These are phyloP conservation scores for Sibirionetta formosa DNA, from an alignment of 2,797 vertebrate genomes.

Conservation along the genomic window DNA sequence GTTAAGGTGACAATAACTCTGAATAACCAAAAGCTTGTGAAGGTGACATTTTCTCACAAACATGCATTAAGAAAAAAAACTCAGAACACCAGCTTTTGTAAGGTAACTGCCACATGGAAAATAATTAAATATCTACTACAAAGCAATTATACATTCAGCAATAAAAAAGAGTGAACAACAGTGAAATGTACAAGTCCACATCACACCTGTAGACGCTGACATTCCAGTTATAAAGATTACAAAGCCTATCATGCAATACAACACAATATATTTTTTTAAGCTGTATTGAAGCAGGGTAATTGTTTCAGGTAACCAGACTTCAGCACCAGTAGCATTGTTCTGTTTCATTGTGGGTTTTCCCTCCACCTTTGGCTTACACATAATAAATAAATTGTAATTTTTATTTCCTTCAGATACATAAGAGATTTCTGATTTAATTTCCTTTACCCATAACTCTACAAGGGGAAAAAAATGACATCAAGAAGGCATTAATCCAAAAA, in stretches of 20 bases:
- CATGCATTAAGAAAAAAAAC: neutral
- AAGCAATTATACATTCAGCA: neutral
- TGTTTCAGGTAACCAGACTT: neutral
- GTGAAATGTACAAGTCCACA: neutral
- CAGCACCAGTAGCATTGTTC: neutral
- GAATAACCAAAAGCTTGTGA: neutral
- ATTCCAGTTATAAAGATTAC: neutral
- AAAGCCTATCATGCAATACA: neutral
- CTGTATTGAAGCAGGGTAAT: neutral
- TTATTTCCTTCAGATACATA: slow-evolving; percentile 11
- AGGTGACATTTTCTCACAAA: neutral
- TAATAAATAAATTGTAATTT: slow-evolving; percentile 22
- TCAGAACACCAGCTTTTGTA: neutral
- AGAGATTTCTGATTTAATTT: slow-evolving; percentile 27
- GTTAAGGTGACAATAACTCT: neutral
- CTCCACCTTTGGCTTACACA: neutral
- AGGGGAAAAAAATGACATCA: neutral
- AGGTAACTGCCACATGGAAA: neutral
- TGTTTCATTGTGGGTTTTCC: neutral
- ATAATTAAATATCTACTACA: neutral
- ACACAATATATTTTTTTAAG: neutral
- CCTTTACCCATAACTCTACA: slow-evolving; percentile 7
- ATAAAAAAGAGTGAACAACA: neutral
- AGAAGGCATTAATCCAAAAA: slow-evolving; percentile 32
- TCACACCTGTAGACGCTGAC: neutral